phyloP scores from a whole-genome alignment of 2,888 invertebrate genomes.

The Ditula angustiorana region DNA sequence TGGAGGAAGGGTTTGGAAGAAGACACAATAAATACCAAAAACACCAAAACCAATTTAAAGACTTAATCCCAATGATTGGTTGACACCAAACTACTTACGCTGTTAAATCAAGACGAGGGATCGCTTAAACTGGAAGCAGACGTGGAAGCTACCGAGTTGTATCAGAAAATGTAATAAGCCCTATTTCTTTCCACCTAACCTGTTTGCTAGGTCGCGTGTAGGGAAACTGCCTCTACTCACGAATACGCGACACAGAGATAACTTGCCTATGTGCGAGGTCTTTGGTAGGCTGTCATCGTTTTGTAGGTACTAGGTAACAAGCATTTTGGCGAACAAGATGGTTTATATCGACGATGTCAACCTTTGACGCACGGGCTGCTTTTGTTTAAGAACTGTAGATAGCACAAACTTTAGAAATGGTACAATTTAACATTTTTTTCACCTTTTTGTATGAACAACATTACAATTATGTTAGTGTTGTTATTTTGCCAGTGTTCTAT shows the following conservation, averaged over 20 bases:
- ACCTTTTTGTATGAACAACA: too few relatives aligned
- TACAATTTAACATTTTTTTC: too few relatives aligned
- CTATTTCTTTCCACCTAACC: slow-evolving; percentile 51
- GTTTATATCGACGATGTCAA: not conserved
- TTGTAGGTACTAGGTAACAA: slow-evolving; percentile 2
- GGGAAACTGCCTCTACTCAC: slow-evolving; percentile 55
- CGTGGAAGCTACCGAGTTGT: slow-evolving; percentile 3
- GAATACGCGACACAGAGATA: slow-evolving; percentile 48
- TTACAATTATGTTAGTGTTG: too few relatives aligned
- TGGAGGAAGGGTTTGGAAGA: too few relatives aligned
- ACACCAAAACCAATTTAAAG: too few relatives aligned
- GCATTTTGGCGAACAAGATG: slow-evolving; percentile 8
- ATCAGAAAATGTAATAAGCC: slow-evolving; percentile 28
- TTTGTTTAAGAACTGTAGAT: not conserved
- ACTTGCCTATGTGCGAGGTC: slow-evolving; percentile 30
- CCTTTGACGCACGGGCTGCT: not conserved
- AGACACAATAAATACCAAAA: too few relatives aligned
- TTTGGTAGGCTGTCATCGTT: slow-evolving; percentile 10
- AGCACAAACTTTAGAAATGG: too few relatives aligned
- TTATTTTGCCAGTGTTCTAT: too few relatives aligned
- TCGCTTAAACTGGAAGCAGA: not conserved
- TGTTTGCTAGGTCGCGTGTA: slow-evolving; percentile 55
- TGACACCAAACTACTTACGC: not conserved
- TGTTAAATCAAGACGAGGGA: not conserved
- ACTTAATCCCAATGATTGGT: too few relatives aligned